Conservation (phyloP, 1,140 invertebrate species). For the Pinna nobilis region DNA sequence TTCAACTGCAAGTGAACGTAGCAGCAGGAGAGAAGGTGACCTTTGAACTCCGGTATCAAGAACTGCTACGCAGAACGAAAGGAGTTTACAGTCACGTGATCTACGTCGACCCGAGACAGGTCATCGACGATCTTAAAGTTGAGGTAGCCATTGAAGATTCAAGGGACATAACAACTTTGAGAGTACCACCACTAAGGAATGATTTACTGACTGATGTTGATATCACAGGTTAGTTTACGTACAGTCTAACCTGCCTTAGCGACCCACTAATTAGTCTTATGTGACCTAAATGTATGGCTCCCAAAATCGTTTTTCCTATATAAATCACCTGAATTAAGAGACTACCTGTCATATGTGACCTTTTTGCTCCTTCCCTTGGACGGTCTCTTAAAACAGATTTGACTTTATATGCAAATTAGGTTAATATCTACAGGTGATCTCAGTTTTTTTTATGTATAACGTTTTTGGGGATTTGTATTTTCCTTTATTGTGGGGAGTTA, state of each 20-base stretch:
- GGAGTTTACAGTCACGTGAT: slow-evolving; percentile 56
- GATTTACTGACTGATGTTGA: slow-evolving; percentile 12
- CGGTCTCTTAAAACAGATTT: too few species aligned
- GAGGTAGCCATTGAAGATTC: slow-evolving; percentile 49
- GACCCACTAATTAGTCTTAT: too few species aligned
- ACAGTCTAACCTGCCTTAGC: too few species aligned
- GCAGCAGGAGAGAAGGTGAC: slow-evolving; percentile 50
- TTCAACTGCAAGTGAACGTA: slow-evolving; percentile 63
- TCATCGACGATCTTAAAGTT: slow-evolving; percentile 50
- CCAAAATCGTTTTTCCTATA: too few species aligned
- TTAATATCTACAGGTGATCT: neutral
- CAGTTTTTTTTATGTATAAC: too few species aligned
- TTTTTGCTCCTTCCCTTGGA: too few species aligned
- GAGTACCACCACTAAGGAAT: slow-evolving; percentile 41
- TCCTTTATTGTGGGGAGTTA: too few species aligned
- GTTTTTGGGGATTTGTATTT: too few species aligned
- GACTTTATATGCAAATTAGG: neutral
- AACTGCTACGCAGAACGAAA: slow-evolving; percentile 47
- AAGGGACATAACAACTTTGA: slow-evolving; percentile 37
- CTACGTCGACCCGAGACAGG: slow-evolving; percentile 58
- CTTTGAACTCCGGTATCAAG: slow-evolving; percentile 63
- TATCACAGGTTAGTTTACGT: neutral
- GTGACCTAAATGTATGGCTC: too few species aligned
- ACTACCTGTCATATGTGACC: too few species aligned
- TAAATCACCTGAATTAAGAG: too few species aligned